Evolutionary conservation across 1,140 invertebrate genomes (phyloP), one percentile per base, ranked within the genome.

Genomic region (Panagrolaimus sp.): DNA sequence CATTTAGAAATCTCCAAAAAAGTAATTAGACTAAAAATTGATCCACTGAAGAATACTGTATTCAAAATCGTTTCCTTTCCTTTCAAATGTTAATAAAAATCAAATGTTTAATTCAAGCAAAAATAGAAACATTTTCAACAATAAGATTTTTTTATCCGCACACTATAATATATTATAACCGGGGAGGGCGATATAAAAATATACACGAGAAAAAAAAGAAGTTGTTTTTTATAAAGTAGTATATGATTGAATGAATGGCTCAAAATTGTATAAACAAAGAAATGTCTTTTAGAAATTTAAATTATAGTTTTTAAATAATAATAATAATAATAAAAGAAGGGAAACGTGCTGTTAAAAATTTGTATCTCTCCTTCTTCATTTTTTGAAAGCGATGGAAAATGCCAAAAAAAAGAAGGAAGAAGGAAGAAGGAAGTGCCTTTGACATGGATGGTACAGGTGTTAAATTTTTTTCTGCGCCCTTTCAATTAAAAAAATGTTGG

Each of bases 401-500:
- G 32, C 32, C 32, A 38, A 38, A 38, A 38, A 38, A 7, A 38
- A 48, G 47, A 48, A 48, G 15, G 28, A 58, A 52, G 17, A 28
- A 58, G 52, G 52, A 58, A 21, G 17, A n/a, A 58, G 17, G 28
- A 58, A 58, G 52, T 58, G 52, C 28, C 21, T 58, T 21, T 58
- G 52, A 26, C 52, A 58, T 28, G 52, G 52, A 26, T 58, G 52
- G 12, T 28, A 28, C 17, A 21, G 15, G 15, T 28, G 21, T 58
- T 58, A 28, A 58, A 28, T 58, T 28, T 58, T 10, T 21, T 58
- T 28, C 28, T 58, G 21, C 21, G 52, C 21, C 52, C 10, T 21
- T 58, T 58, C 17, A 58, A 10, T 21, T 4, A 58, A 12, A 58
- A 28, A 58, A 28, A 58, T 21, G n/a, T 21, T 58, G 21, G 17